Base-by-base conservation (phyloP, 2,797 vertebrate species). In the Pantherophis alleghaniensis region DNA sequence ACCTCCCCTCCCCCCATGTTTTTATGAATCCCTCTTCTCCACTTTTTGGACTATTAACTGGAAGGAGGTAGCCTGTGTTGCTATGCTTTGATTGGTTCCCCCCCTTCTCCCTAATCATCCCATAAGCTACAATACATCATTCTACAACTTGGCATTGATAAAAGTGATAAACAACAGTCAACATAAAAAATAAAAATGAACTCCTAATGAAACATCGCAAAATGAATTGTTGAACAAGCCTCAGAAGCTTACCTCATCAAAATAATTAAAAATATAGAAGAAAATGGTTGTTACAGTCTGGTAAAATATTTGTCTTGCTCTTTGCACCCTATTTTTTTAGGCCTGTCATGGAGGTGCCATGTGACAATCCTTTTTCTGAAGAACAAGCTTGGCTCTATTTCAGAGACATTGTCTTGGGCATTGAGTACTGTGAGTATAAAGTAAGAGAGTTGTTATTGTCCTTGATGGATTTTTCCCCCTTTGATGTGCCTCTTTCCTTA, bases 331-430 rank as follows among this genome's bases (percentile, higher is more conserved):
- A 92, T 90, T 61, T 57, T 57, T n/a, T 12, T 89, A 99, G 99
- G 91, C 99, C 99, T 0, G 99, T 99, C 95, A 99, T 99, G 99
- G 99, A 99, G 94, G 99, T 99, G 7, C 99, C 99, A 5, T 97
- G 98, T 5, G 98, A 99, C 42, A 96, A 94, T 90, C 98, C 98
- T 37, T 98, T 99, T 96, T 97, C 98, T 0, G 99, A 99, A 96
- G 98, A 99, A 87, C 98, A 99, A 97, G 98, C 99, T 7, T 98
- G 98, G 63, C 95, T 98, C 69, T 99, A 99, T 97, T 98, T 99
- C 97, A 97, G 99, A 97, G 99, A 99, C 94, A 97, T 99, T 83
- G 98, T 99, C 95, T 97, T 99, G 96, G 99, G 99, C 94, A 99
- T 99, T 0, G 99, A 99, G 96, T 99, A 99, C 97, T 93, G 99